Percentiles rank a stretch among this genome's conserved stretches.
Conservation (phyloP, 1,140 invertebrate genomes). For the Drosophila hydei region DNA sequence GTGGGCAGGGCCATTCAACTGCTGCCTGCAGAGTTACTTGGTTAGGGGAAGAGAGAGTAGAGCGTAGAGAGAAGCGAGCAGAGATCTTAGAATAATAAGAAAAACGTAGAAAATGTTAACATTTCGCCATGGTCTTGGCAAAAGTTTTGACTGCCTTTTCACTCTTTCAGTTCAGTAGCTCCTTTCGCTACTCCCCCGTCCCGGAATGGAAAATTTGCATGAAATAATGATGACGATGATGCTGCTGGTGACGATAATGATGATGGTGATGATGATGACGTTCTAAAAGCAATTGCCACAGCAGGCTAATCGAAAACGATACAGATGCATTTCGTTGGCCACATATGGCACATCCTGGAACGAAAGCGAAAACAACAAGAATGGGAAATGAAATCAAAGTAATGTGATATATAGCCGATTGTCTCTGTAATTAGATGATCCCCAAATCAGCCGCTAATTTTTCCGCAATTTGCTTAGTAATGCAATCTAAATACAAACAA, state of each 20-base stretch:
- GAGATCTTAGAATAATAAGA: constrained; percentile 17
- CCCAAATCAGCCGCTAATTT: constrained; percentile 84
- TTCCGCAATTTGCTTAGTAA: constrained; percentile 84
- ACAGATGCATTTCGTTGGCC: constrained; percentile 64
- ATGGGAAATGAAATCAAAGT: constrained; percentile 57
- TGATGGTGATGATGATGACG: constrained; percentile 5
- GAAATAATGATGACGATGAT: not conserved
- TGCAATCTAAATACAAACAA: constrained; percentile 84
- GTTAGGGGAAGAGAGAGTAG: constrained; percentile 1
- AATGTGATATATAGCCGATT: constrained; percentile 68
- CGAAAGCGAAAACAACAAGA: not conserved
- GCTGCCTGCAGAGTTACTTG: not conserved
- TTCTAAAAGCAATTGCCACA: constrained; percentile 17
- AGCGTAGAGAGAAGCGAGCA: constrained; percentile 14
- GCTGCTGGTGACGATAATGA: not conserved
- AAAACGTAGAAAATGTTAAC: constrained; percentile 25
- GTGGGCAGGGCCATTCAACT: not conserved
- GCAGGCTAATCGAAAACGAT: constrained; percentile 57
- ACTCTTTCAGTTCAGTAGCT: no score
- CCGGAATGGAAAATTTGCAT: constrained; percentile 32
- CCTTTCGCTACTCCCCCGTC: not conserved
- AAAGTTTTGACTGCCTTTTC: constrained; percentile 34
- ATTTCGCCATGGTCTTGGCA: no score
- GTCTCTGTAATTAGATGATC: constrained; percentile 83
- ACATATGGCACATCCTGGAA: constrained; percentile 29